phyloP scores from a whole-genome alignment of 1,140 invertebrate genomes.

The Tribolium castaneum region DNA sequence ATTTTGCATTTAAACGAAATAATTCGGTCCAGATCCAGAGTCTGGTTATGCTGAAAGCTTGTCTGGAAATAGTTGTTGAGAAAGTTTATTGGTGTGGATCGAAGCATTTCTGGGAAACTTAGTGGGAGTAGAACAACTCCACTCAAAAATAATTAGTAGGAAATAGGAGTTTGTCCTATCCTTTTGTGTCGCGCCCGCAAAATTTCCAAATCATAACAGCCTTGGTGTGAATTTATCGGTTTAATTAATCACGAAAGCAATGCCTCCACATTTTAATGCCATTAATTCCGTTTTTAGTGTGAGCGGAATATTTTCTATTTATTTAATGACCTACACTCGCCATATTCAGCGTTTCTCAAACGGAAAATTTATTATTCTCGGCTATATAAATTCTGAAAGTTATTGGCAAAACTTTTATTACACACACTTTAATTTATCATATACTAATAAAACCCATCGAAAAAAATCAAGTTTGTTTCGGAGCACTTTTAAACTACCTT shows the following conservation, averaged over 20 bases:
- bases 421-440: constrained; percentile 10
- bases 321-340: constrained; percentile 2
- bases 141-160: neutral
- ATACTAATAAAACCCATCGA: neutral
- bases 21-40: neutral
- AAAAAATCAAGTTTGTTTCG: constrained; percentile 2
- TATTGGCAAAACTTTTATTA: constrained; percentile 6
- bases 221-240: neutral
- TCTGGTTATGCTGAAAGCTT: neutral
- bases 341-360: neutral
- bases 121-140: constrained; percentile 1
- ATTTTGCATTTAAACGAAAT: neutral
- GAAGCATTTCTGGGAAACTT: neutral
- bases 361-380: constrained; percentile 2
- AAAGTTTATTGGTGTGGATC: constrained; percentile 13
- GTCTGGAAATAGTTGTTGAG: constrained; percentile 19
- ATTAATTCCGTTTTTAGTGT: constrained; percentile 18
- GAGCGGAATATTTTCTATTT: constrained; percentile 14
- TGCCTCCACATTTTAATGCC: neutral
- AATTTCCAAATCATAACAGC: constrained; percentile 5
- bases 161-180: constrained; percentile 6
- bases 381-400: constrained; percentile 7
- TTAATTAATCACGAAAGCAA: constrained; percentile 12
- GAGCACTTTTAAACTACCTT: neutral
- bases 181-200: neutral